Conservation (phyloP, 2,888 invertebrate species). For the Anorthoa munda region DNA sequence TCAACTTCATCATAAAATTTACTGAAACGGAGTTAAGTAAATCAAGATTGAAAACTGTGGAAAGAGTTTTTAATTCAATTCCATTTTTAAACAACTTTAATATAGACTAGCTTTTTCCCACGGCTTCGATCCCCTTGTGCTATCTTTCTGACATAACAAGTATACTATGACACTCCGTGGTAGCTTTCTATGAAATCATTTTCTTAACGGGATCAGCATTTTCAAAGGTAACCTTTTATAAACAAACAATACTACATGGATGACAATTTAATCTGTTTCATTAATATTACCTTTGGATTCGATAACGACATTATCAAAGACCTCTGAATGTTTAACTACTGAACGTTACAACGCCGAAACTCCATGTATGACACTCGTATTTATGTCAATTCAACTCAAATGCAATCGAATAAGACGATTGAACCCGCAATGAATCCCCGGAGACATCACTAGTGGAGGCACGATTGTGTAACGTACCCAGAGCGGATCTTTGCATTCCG, state of each 20-base stretch:
- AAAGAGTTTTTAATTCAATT: slow-evolving; percentile 33
- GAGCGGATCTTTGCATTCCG: slow-evolving; percentile 67
- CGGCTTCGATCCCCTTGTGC: neutral
- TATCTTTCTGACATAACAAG: too few relatives aligned
- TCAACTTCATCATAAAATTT: slow-evolving; percentile 22
- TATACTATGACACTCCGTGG: too few relatives aligned
- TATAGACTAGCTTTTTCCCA: neutral
- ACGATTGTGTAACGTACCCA: slow-evolving; percentile 53
- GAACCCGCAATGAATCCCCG: slow-evolving; percentile 64
- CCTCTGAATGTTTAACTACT: neutral
- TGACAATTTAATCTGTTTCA: neutral
- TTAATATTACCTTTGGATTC: neutral
- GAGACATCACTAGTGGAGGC: slow-evolving; percentile 66
- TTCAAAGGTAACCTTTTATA: too few relatives aligned
- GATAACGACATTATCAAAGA: neutral
- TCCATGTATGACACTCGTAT: neutral
- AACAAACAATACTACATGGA: too few relatives aligned
- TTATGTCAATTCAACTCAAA: slow-evolving; percentile 31
- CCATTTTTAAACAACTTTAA: slow-evolving; percentile 19
- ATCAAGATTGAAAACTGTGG: slow-evolving; percentile 19
- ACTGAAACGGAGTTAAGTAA: slow-evolving; percentile 11
- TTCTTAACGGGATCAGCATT: too few relatives aligned
- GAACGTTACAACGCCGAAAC: slow-evolving; percentile 10
- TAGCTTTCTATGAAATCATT: too few relatives aligned
- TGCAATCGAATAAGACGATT: slow-evolving; percentile 46